Evolutionary conservation across 1,140 invertebrate genomes (phyloP), one percentile per base, ranked within the genome.

Genomic region (Hydropsyche tenuis): DNA sequence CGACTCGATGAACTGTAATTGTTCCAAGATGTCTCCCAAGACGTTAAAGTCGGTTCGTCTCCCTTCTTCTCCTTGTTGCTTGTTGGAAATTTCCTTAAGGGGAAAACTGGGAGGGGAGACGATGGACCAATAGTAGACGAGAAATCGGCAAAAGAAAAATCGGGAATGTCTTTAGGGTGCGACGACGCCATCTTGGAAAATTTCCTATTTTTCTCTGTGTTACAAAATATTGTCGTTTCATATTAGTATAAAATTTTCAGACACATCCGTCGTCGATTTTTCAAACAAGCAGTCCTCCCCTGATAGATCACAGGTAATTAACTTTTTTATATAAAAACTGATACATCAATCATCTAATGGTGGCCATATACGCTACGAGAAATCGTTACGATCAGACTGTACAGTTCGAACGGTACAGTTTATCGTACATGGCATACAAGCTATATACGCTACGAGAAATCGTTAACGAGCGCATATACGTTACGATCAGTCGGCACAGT

Each of bases 21-120:
- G 43, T 48, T 68, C 42, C 65, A 68, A 68, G 65, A 68, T 68
- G 65, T 68, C 65, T 68, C 45, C 68, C 48, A 70, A 70, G 68
- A 70, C 42, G 46, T 53, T 53, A 23, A 22, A n/a, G 37, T 42
- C 16, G 4, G 25, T 27, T 56, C 48, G 7, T 14, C 48, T 23
- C 48, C 25, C 68, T 56, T 30, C 12, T n/a, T n/a, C 65, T 14
- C 65, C 46, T 14, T 25, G n/a, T 18, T 22, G n/a, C 63, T 65
- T 65, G 65, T 25, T 27, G 16, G 25, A 16, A 68, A 46, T 68
- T 68, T 68, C 65, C 65, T 27, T 25, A 22, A 37, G 30, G 23
- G 43, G 65, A 30, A 68, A 68, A 68, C 63, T 46, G 27, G 22
- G 6, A 22, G 63, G 63, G 43, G 63, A 25, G 27, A 3, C 20